phyloP scores from a whole-genome alignment of 2,113 vertebrate species.

The Saccopteryx bilineata region DNA sequence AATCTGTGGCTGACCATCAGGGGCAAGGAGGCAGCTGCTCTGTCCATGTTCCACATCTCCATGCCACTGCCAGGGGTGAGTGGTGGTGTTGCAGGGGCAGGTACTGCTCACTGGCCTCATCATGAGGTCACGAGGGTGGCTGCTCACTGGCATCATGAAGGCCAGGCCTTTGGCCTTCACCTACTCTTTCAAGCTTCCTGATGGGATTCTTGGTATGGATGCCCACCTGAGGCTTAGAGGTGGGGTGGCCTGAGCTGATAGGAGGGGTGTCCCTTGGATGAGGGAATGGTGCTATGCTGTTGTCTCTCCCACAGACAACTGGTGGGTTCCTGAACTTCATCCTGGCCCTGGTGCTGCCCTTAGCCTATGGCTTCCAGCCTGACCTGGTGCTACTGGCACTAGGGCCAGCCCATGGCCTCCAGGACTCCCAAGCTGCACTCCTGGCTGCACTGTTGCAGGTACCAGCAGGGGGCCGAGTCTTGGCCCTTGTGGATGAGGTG shows the following conservation, averaged over 20 bases:
- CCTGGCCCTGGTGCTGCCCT: slow-evolving; percentile 92
- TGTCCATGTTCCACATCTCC: slow-evolving; percentile 44
- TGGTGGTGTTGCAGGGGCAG: not conserved
- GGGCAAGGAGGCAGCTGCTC: not conserved
- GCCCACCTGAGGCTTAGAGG: not conserved
- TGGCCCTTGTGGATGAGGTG: slow-evolving; percentile 92
- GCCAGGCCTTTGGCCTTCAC: not conserved
- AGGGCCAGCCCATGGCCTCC: slow-evolving; percentile 83
- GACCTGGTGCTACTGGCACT: slow-evolving; percentile 90
- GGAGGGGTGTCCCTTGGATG: not conserved
- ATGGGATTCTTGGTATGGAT: not conserved
- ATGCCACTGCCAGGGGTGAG: slow-evolving; percentile 75
- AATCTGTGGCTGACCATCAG: slow-evolving; percentile 71
- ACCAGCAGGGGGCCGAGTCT: slow-evolving; percentile 89
- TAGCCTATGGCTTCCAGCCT: slow-evolving; percentile 93
- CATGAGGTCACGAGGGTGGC: no score
- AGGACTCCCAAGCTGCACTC: slow-evolving; percentile 87
- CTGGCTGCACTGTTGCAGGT: slow-evolving; percentile 90
- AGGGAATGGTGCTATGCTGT: not conserved
- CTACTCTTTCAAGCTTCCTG: not conserved
- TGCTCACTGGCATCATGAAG: not conserved
- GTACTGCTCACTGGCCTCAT: not conserved
- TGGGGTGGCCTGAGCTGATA: not conserved
- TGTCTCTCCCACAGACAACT: slow-evolving; percentile 70
- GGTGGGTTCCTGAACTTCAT: slow-evolving; percentile 88